A percentile compares a stretch with the other conserved stretches of the same genome.
These are phyloP conservation scores for Phengaris alcon DNA, from an alignment of 2,888 invertebrate genomes.

Conservation along the genomic window DNA sequence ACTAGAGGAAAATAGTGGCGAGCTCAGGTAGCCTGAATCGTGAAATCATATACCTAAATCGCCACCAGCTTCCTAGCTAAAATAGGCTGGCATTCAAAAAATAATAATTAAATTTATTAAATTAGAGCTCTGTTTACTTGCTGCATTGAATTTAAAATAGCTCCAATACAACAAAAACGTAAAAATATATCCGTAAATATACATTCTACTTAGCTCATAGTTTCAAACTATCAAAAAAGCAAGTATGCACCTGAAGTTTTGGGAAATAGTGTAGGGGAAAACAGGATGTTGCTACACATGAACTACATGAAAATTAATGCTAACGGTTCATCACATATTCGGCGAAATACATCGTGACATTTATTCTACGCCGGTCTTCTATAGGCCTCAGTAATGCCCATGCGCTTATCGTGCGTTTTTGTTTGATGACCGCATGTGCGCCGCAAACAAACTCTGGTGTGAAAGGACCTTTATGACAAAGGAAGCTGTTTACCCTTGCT, in stretches of 20 bases:
- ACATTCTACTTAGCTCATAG: too few relatives aligned
- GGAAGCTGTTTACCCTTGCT: constrained; percentile 68
- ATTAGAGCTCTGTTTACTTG: not conserved
- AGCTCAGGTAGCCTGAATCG: too few relatives aligned
- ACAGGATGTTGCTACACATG: not conserved
- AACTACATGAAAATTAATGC: not conserved
- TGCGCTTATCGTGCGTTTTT: too few relatives aligned
- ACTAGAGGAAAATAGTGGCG: too few relatives aligned
- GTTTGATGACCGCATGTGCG: not conserved
- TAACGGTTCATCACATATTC: too few relatives aligned
- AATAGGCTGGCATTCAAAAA: not conserved
- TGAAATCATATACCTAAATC: too few relatives aligned
- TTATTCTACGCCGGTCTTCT: too few relatives aligned
- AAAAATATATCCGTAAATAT: too few relatives aligned
- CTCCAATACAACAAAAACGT: too few relatives aligned
- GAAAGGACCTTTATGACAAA: constrained; percentile 37
- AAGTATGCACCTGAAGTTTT: not conserved
- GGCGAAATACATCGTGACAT: too few relatives aligned
- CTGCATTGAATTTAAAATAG: not conserved
- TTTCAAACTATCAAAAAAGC: not conserved
- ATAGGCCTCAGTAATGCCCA: too few relatives aligned
- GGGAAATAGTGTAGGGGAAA: not conserved
- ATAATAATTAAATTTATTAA: not conserved
- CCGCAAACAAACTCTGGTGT: too few relatives aligned
- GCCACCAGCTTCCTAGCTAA: not conserved